Evolutionary conservation across 1,140 invertebrate genomes (phyloP).

Genomic region (Musca domestica): DNA sequence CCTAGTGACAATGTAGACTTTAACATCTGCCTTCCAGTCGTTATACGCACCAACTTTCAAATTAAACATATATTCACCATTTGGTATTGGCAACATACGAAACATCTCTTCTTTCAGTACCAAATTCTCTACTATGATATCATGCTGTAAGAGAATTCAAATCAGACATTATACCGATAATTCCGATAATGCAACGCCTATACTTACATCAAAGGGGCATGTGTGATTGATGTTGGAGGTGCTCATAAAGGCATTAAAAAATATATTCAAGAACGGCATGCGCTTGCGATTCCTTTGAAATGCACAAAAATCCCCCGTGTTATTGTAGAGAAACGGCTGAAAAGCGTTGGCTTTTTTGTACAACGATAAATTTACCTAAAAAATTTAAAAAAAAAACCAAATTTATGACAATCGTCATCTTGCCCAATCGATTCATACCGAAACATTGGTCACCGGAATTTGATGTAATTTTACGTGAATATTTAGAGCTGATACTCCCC

Average conservation of each 20-base stretch:
- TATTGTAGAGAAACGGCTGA: background rate
- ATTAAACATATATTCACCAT: no score
- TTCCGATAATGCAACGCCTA: no score
- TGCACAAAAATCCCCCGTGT: constrained; percentile 21
- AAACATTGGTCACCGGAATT: background rate
- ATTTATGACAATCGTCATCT: background rate
- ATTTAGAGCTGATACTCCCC: background rate
- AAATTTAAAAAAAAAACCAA: background rate
- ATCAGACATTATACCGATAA: no score
- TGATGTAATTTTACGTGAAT: background rate
- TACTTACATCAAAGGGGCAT: constrained; percentile 34
- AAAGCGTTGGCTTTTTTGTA: background rate
- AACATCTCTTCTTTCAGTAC: no score
- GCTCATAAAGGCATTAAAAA: constrained; percentile 25
- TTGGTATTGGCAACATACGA: no score
- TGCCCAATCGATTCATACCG: background rate
- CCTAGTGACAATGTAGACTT: no score
- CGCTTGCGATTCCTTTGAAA: background rate
- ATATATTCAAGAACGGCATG: constrained; percentile 11
- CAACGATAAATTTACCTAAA: background rate
- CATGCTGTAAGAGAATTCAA: no score
- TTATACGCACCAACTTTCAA: no score
- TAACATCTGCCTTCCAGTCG: no score
- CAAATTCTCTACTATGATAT: no score
- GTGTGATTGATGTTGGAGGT: constrained; percentile 35